These are phyloP conservation scores for Pelecanus crispus DNA, from an alignment of 2,113 vertebrate genomes.

Conservation along the genomic window DNA sequence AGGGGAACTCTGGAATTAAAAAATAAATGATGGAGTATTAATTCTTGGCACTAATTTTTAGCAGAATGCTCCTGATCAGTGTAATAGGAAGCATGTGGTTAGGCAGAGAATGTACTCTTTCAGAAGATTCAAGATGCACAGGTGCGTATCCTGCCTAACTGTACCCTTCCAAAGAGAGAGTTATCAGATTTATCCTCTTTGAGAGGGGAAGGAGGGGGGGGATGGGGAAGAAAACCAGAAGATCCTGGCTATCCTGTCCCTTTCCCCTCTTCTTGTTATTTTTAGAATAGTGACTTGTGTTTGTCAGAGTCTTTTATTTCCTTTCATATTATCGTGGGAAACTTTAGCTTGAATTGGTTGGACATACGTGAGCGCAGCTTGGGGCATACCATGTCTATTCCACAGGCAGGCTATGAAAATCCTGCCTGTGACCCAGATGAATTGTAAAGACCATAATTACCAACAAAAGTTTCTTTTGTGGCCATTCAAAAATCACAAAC, in stretches of 20 bases:
- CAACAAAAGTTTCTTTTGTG: conserved; percentile 48
- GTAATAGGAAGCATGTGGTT: not conserved
- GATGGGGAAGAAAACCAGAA: not conserved
- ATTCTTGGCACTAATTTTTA: not conserved
- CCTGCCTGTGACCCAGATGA: conserved; percentile 9
- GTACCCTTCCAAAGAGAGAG: not conserved
- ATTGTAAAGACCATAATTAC: conserved; percentile 26
- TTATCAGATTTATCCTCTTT: not conserved
- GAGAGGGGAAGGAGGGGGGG: not conserved
- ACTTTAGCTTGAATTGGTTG: conserved; percentile 38
- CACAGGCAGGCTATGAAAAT: conserved; percentile 43
- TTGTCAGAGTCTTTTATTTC: conserved; percentile 31
- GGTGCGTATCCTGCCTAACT: not conserved
- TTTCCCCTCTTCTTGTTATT: conserved; percentile 21
- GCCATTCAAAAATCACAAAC: conserved; percentile 45
- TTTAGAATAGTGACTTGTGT: conserved; percentile 33
- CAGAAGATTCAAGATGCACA: not conserved
- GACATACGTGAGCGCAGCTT: conserved; percentile 19
- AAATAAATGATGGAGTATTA: not conserved
- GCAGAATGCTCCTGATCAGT: not conserved
- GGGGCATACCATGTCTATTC: not conserved
- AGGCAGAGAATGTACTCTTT: not conserved
- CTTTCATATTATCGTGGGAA: conserved; percentile 53
- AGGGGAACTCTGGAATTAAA: not conserved
- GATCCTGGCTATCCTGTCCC: not conserved